Evolutionary conservation across 2,797 vertebrate species (phyloP).

Genomic region (Gorsachius magnificus): DNA sequence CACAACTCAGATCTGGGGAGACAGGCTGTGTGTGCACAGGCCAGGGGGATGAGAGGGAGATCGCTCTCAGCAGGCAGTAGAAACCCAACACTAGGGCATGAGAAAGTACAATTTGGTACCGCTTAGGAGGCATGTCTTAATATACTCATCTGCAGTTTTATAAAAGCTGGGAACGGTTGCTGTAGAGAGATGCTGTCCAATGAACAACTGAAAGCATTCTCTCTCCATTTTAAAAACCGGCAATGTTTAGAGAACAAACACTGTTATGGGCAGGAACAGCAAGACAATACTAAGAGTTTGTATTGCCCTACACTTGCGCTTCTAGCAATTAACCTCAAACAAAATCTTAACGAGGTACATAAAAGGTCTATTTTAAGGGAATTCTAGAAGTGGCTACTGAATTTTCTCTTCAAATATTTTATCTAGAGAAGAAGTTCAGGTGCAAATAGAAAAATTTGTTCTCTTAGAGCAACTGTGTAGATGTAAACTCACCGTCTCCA

Average conservation of each 20-base stretch:
- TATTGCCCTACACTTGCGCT: background rate
- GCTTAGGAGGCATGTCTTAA: background rate
- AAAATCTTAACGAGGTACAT: background rate
- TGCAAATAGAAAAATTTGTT: background rate
- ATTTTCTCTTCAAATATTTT: background rate
- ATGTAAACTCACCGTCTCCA: conserved; percentile 19
- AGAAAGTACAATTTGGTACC: background rate
- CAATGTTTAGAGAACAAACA: background rate
- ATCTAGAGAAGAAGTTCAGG: background rate
- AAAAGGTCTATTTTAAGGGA: background rate
- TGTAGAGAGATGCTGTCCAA: background rate
- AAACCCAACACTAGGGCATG: background rate
- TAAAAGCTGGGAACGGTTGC: background rate
- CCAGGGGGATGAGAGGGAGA: background rate
- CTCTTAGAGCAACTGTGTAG: background rate
- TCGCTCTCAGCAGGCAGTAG: background rate
- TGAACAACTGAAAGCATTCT: background rate
- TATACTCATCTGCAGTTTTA: background rate
- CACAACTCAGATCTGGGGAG: background rate
- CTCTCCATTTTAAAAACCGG: background rate
- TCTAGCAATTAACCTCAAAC: background rate
- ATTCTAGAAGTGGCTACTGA: background rate
- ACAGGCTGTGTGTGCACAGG: background rate
- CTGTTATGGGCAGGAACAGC: background rate
- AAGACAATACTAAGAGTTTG: background rate